Evolutionary conservation across 1,140 invertebrate genomes (phyloP), one percentile per base, ranked within the genome.

Genomic region (Drosophila ercepeae): DNA sequence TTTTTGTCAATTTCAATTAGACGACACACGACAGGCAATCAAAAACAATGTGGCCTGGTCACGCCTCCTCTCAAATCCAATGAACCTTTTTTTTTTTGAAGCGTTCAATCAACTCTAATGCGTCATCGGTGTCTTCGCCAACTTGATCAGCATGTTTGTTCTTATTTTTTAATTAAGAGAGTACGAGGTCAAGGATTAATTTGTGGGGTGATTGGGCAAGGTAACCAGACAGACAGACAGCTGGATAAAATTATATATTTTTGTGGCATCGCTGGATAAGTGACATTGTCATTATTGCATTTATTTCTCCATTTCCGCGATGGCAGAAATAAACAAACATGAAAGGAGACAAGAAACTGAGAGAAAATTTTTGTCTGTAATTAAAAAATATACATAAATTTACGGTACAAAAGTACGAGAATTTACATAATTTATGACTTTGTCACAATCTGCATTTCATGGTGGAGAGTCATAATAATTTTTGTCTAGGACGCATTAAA

Each of bases 151-250:
- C 27, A n/a, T 42, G 23, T 44, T 41, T 59, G 39, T 57, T 25
- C 57, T 27, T 57, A 29, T 55, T 51, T 79, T 45, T 82, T 75
- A 79, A 89, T 89, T 89, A 86, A 86, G 60, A 57, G 71, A 48
- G 71, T 64, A 46, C 53, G 44, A 67, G 84, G 84, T 89, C 84
- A 86, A 67, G 79, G 86, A 86, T 89, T 89, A 89, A 89, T 84
- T 89, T 51, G 59, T 48, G 63, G 36, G 48, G 68, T 49, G 32
- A 49, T 4, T 6, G 41, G 1, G 3, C 25, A 27, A 45, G 45
- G 46, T 27, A 34, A 45, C 18, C 18, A 29, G 36, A n/a, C n/a
- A n/a, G n/a, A n/a, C n/a, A 2, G 21, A 34, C 50, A 36, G 27
- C 11, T 14, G 23, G 14, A 8, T 16, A 2, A 6, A 50, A 51